phyloP scores from a whole-genome alignment of 2,113 vertebrate genomes.

The Corythaeola cristata region DNA sequence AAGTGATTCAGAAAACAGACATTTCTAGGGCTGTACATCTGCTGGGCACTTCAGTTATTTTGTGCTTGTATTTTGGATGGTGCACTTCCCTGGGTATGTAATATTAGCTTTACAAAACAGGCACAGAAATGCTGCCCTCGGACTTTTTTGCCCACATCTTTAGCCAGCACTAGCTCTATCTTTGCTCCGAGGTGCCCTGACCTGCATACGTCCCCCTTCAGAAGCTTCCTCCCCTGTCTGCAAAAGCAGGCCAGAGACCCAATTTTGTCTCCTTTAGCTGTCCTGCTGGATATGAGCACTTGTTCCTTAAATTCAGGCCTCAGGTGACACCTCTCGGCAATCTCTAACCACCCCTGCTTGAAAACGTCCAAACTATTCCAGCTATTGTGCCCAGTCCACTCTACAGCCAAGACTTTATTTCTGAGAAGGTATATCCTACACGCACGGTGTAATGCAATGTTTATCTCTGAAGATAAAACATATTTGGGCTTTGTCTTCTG shows the following conservation, averaged over 20 bases:
- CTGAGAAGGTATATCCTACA: background rate
- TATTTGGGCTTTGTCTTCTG: slow-evolving; percentile 7
- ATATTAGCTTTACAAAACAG: background rate
- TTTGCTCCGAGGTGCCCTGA: background rate
- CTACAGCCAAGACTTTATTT: background rate
- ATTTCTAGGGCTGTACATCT: background rate
- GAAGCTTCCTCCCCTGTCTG: background rate
- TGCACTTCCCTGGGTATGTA: background rate
- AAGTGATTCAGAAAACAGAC: background rate
- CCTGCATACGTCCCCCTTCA: background rate
- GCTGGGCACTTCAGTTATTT: background rate
- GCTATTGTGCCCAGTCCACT: background rate
- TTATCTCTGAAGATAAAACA: background rate
- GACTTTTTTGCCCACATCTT: background rate
- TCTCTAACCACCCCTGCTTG: background rate
- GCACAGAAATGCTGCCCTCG: background rate
- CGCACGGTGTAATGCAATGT: background rate
- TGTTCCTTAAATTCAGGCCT: background rate
- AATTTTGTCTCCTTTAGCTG: background rate
- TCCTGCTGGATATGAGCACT: background rate
- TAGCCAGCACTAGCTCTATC: background rate
- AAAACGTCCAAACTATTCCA: slow-evolving; percentile 9
- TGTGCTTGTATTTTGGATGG: background rate
- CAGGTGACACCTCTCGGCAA: background rate
- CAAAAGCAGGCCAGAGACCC: background rate